Evolutionary conservation across 2,888 invertebrate genomes (phyloP).

Genomic region (Saturnia pavonia): DNA sequence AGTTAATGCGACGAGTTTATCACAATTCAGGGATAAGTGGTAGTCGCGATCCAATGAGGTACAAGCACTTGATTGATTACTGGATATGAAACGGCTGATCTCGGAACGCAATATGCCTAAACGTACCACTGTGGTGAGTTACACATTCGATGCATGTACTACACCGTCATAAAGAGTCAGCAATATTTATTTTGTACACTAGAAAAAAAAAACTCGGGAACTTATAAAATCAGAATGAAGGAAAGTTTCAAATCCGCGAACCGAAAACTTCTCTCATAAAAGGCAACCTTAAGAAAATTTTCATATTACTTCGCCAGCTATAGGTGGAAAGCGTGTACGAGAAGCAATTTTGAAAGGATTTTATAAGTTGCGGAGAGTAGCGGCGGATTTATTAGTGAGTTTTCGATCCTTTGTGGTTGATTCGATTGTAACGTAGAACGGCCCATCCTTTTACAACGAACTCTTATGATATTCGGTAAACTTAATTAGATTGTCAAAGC

Average conservation of each 20-base stretch:
- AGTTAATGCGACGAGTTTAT: too few species aligned
- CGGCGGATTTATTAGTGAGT: constrained; percentile 29
- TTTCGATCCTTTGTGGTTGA: constrained; percentile 9
- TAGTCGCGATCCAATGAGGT: too few species aligned
- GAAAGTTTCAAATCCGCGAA: constrained; percentile 22
- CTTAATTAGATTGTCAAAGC: not conserved
- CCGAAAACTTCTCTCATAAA: constrained; percentile 54
- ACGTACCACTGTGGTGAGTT: too few species aligned
- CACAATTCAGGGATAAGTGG: too few species aligned
- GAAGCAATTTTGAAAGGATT: constrained; percentile 35
- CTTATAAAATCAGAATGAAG: not conserved
- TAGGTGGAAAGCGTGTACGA: constrained; percentile 31
- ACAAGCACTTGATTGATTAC: too few species aligned
- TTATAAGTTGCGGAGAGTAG: constrained; percentile 27
- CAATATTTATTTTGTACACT: too few species aligned
- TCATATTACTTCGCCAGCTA: constrained; percentile 59
- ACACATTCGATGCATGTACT: too few species aligned
- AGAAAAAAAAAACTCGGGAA: too few species aligned
- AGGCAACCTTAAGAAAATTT: constrained; percentile 59
- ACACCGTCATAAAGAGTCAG: too few species aligned
- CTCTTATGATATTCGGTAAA: not conserved
- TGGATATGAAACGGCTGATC: too few species aligned
- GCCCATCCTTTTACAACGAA: not conserved
- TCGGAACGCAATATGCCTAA: too few species aligned
- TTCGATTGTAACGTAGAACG: not conserved